phyloP scores from a whole-genome alignment of 2,797 vertebrate genomes.

The Falco concolor region DNA sequence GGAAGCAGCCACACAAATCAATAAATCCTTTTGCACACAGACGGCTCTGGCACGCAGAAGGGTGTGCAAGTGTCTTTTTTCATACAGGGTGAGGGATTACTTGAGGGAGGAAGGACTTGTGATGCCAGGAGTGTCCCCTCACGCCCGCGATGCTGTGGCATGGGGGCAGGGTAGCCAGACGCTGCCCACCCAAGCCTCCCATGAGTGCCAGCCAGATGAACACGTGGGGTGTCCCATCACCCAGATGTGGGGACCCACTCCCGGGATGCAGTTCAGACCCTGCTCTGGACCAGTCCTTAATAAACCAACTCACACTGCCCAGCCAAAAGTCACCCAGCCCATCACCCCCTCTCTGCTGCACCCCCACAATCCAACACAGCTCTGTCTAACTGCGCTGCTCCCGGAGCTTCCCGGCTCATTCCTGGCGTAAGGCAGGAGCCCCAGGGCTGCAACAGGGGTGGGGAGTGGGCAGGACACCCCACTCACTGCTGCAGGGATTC shows the following conservation, averaged over 20 bases:
- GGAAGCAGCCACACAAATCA: neutral
- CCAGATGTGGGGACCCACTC: fast-evolving
- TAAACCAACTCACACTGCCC: neutral
- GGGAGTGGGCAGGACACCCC: neutral
- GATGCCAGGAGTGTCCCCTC: neutral
- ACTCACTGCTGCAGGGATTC: fast-evolving
- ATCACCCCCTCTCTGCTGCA: neutral
- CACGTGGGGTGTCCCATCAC: neutral
- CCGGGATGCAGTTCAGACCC: neutral
- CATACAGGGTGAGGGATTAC: neutral
- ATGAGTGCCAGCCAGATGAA: neutral
- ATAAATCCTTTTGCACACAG: neutral
- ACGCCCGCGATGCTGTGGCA: neutral
- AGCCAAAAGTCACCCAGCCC: neutral
- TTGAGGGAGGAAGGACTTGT: neutral
- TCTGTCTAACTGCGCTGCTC: neutral
- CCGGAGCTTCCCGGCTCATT: neutral
- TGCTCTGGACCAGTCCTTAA: neutral
- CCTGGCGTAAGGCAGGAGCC: neutral
- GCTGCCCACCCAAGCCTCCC: neutral
- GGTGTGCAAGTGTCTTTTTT: neutral
- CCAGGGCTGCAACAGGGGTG: neutral
- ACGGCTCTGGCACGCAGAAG: neutral
- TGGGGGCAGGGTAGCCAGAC: neutral
- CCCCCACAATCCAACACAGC: neutral